Evolutionary conservation across 2,888 invertebrate species (phyloP).

Genomic region (Drosophila pseudotalamancana): DNA sequence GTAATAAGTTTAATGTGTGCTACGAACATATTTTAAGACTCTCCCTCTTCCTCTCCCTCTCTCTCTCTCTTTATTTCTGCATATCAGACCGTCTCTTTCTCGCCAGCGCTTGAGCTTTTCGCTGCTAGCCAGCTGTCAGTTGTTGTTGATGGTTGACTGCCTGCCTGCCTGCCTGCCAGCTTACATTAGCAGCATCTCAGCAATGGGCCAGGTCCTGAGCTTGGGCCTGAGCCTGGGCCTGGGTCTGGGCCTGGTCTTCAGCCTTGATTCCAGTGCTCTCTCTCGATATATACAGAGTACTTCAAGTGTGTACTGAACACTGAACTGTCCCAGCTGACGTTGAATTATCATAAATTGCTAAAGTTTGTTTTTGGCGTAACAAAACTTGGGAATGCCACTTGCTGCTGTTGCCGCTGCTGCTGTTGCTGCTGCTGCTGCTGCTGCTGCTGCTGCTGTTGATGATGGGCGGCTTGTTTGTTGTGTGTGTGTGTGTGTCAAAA

Average conservation of each 20-base stretch:
- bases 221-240: conserved; percentile 22
- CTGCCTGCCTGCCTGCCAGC: conserved; percentile 45
- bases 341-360: conserved; percentile 82
- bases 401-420: conserved; percentile 34
- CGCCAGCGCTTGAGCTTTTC: conserved; percentile 47
- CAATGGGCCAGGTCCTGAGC: conserved; percentile 30
- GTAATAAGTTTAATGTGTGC: conserved; percentile 81
- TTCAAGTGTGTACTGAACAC: conserved; percentile 57
- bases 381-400: conserved; percentile 63
- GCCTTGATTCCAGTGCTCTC: conserved; percentile 37
- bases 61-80: not conserved
- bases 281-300: conserved; percentile 33
- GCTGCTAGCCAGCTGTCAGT: conserved; percentile 74
- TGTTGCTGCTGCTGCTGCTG: conserved; percentile 25
- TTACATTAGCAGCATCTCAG: conserved; percentile 59
- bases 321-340: conserved; percentile 82
- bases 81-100: not conserved
- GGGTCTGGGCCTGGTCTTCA: not conserved
- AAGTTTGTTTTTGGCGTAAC: conserved; percentile 78
- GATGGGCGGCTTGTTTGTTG: conserved; percentile 44
- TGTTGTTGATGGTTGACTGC: conserved; percentile 71
- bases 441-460: conserved; percentile 33
- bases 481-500: conserved; percentile 46
- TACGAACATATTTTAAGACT: conserved; percentile 70
- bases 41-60: conserved; percentile 5